Evolutionary conservation across 2,888 invertebrate species (phyloP).

Genomic region (Lysandra bellargus): DNA sequence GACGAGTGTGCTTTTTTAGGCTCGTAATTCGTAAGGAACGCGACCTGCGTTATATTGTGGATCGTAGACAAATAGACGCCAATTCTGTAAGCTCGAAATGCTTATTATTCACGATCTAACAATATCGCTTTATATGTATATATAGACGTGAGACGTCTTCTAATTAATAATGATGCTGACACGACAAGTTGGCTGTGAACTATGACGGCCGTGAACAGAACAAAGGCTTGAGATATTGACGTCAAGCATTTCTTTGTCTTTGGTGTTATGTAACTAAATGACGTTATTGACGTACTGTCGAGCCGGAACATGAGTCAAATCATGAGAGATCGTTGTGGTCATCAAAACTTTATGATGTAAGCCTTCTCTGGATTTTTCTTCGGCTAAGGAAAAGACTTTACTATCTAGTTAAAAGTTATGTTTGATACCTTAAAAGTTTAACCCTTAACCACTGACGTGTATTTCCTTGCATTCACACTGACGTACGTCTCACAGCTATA

Average conservation of each 20-base stretch:
- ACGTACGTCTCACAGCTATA: too few species aligned
- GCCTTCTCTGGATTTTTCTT: too few species aligned
- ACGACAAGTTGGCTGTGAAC: conserved; percentile 6
- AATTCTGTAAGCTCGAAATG: conserved; percentile 11
- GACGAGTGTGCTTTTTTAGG: too few species aligned
- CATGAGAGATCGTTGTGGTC: background rate
- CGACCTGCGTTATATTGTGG: too few species aligned
- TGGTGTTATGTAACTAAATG: conserved; percentile 16
- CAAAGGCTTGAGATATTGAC: conserved; percentile 16
- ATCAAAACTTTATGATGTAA: background rate
- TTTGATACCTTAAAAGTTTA: background rate
- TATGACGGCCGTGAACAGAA: conserved; percentile 15
- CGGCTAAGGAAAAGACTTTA: too few species aligned
- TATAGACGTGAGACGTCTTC: background rate
- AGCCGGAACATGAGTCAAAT: background rate
- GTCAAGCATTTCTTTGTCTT: conserved; percentile 21
- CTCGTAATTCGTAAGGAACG: too few species aligned
- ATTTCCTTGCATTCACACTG: too few species aligned
- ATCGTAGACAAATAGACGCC: background rate
- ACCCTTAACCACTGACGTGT: too few species aligned
- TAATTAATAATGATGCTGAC: conserved; percentile 16
- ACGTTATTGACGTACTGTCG: background rate
- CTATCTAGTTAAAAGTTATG: background rate
- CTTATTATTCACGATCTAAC: background rate
- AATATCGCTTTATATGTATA: conserved; percentile 4